Conservation (phyloP, 2,797 vertebrate genomes). For the Melopsittacus undulatus region DNA sequence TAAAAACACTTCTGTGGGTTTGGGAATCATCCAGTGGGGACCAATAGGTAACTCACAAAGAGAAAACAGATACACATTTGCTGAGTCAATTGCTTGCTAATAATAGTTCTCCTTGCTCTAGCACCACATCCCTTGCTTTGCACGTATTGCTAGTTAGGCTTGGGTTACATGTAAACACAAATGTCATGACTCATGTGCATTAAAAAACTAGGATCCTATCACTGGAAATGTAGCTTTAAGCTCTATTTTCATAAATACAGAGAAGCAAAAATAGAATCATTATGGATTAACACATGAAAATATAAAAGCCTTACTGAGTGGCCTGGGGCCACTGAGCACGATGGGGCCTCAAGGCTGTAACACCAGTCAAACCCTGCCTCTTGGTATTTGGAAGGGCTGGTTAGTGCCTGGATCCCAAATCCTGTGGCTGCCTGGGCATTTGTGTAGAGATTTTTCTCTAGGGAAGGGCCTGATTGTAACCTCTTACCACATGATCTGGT, state of each 20-base stretch:
- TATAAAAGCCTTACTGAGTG: not conserved
- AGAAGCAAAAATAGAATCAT: not conserved
- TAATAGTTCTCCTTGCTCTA: not conserved
- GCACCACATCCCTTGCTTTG: not conserved
- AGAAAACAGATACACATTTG: not conserved
- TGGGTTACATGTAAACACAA: not conserved
- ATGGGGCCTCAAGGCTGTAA: not conserved
- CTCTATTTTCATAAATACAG: not conserved
- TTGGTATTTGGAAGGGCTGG: not conserved
- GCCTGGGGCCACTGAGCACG: not conserved
- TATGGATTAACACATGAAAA: not conserved
- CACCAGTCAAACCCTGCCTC: not conserved
- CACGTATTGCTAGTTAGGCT: not conserved
- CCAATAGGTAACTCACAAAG: not conserved
- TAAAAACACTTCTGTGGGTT: not conserved
- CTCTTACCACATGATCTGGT: not conserved
- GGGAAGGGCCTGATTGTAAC: not conserved
- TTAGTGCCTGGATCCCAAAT: not conserved
- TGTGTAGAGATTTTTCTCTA: not conserved
- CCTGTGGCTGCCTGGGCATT: not conserved
- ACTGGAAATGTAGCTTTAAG: not conserved
- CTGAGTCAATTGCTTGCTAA: slow-evolving; percentile 18
- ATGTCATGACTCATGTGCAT: not conserved
- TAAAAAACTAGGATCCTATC: not conserved
- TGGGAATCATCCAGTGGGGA: not conserved